phyloP scores from a whole-genome alignment of 2,888 invertebrate species.

The Lochmaea crataegi region DNA sequence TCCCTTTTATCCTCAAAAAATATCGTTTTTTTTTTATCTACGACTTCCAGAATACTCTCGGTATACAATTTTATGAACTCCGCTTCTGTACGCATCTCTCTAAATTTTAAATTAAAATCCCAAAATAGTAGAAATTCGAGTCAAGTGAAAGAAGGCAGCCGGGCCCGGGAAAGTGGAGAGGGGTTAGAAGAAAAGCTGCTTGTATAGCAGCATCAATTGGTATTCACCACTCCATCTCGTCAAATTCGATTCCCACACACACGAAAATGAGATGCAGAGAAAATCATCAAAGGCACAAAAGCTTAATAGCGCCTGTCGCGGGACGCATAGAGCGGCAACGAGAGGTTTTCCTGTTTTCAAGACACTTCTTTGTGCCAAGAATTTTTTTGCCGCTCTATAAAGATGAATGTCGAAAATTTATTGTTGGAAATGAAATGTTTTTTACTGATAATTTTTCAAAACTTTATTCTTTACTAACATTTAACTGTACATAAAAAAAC shows the following conservation, averaged over 20 bases:
- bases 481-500: background rate
- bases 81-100: conserved; percentile 7
- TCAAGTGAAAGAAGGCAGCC: conserved; percentile 39
- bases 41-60: background rate
- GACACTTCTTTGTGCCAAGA: conserved; percentile 13
- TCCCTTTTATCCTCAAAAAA: too few relatives aligned
- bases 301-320: conserved; percentile 61
- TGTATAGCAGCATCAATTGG: conserved; percentile 62
- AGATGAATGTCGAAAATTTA: background rate
- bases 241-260: conserved; percentile 65
- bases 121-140: conserved; percentile 47
- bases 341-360: conserved; percentile 31
- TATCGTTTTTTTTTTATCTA: too few relatives aligned
- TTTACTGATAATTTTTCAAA: background rate
- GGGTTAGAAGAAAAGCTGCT: conserved; percentile 57
- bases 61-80: background rate
- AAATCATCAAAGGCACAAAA: conserved; percentile 67
- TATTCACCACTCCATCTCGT: conserved; percentile 65
- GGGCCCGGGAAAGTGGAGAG: conserved; percentile 27
- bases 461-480: background rate
- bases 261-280: conserved; percentile 67
- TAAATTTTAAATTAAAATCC: conserved; percentile 49
- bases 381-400: conserved; percentile 1
- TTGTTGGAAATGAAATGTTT: background rate
- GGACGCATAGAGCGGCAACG: conserved; percentile 33